Base-by-base conservation (phyloP, 1,140 invertebrate genomes). In the Drosophila ironensis region DNA sequence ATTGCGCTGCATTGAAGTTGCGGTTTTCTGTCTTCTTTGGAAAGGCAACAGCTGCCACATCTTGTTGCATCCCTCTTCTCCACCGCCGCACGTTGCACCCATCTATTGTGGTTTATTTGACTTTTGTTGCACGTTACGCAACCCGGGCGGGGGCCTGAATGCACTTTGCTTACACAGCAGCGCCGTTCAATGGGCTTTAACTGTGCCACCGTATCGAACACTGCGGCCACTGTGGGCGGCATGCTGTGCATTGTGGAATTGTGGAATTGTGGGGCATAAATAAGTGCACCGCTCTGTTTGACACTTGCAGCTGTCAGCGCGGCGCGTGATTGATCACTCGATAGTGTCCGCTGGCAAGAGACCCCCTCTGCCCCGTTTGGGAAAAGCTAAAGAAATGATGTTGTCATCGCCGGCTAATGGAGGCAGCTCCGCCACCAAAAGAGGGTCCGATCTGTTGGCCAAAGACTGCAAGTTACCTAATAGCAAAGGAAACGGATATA, bases 241-340 rank as follows among this genome's bases (percentile, higher is more conserved):
- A 47, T 45, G 33, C 53, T 48, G 40, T 41, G n/a, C n/a, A n/a
- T n/a, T n/a, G n/a, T n/a, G n/a, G n/a, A n/a, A n/a, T n/a, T n/a
- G 37, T 41, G 67, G 53, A 28, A 54, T 48, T 47, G 38, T 42
- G 67, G 46, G 27, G 56, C 35, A 40, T 60, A 84, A 69, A 72
- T 52, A 73, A 84, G 63, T 84, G 73, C 69, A 78, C 46, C 69
- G 78, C 78, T 78, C 73, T 77, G 57, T 66, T 82, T 78, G 77
- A 82, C 73, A 82, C 73, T 82, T 82, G 78, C 78, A 84, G 69
- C 78, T 84, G 77, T 84, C 80, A 82, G 37, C 78, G 77, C 52
- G 73, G 33, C 45, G 41, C 45, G 61, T 77, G 77, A 81, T 81
- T 81, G 77, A 81, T 81, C 77, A 78, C 59, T 25, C 60, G 76